Evolutionary conservation across 2,797 vertebrate genomes (phyloP), one percentile per base, ranked within the genome.

Genomic region (Antrozous pallidus): DNA sequence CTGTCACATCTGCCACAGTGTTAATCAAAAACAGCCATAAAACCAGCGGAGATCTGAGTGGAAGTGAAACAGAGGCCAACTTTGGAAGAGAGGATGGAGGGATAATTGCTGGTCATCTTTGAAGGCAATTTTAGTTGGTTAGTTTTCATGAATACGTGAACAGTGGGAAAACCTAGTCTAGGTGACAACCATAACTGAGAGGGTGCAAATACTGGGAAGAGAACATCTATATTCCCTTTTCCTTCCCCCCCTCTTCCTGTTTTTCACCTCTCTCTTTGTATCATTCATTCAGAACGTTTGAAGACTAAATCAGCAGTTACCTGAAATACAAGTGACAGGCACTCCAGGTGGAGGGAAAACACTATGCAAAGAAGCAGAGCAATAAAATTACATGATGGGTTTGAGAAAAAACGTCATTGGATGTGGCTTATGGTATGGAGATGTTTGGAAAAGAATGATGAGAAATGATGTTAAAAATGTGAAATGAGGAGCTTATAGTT

Each of bases 241-340:
- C 42, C 74, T 63, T 42, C 51, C 49, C 36, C 69, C 61, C 42
- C 14, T 11, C n/a, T 10, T 65, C 0, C 2, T 80, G 71, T 49
- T 71, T 78, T n/a, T 16, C 0, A 9, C 5, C 24, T 78, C 16
- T 83, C 12, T 63, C 26, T 47, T 26, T 56, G 38, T 58, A 31
- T 51, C 26, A 71, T 36, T 94, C 22, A 82, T 88, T 95, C 24
- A 70, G 47, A 73, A 90, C 79, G 51, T 77, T 89, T 93, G n/a
- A 85, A 73, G 61, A 82, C 74, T 77, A 33, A 91, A n/a, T 89
- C 36, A 75, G 20, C n/a, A 56, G 36, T 84, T 94, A 6, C 14
- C 78, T 58, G 40, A 94, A 84, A 88, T 36, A 80, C 17, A 71
- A 94, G 26, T 54, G 28, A 85, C 40, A 63, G 58, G 33, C 24